Base-by-base conservation (phyloP, 2,888 invertebrate genomes). In the Piscicola geometra region DNA sequence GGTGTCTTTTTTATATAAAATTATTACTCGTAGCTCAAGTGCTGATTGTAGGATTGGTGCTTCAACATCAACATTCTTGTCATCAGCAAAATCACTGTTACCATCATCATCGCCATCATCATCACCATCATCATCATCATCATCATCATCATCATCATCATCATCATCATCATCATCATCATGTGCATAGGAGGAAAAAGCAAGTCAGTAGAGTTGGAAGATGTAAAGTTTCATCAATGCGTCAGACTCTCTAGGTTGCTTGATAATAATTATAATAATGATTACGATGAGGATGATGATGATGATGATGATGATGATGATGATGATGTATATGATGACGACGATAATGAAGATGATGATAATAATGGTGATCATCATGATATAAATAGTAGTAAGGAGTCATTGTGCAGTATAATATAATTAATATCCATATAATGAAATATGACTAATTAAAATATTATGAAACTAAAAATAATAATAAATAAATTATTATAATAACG, bases 211-310 rank as follows among this genome's bases (percentile, higher is more conserved):
- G 98, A 98, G 85, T 85, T 99, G 78, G 98, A 98, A 86, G 98
- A 98, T 87, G 96, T 97, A 0, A 99, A 99, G 84, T 98, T 98
- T 84, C 98, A 99, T 85, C 98, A 98, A 84, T 99, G 98, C 85
- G 98, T 99, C 0, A 89, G 98, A 79, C 86, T 99, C 79, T 97
- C 97, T 0, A 89, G 60, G 60, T 56, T 9, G 60, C 50, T 21
- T 25, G 21, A 9, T 56, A n/a, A 41, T 41, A 15, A 41, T 41
- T 5, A 41, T 41, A 15, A 41, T 41, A 15, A 41, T 41, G 41
- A 41, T 41, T 5, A 41, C 15, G 41, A 41, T 41, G 41, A 41
- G 5, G 41, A 41, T 41, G 41, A 41, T 41, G 41, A 41, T 41
- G 41, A 41, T 41, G 41, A 41, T 41, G 41, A 41, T 41, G 41